Evolutionary conservation across 2,797 vertebrate genomes (phyloP).

Genomic region (Meda fulgida): DNA sequence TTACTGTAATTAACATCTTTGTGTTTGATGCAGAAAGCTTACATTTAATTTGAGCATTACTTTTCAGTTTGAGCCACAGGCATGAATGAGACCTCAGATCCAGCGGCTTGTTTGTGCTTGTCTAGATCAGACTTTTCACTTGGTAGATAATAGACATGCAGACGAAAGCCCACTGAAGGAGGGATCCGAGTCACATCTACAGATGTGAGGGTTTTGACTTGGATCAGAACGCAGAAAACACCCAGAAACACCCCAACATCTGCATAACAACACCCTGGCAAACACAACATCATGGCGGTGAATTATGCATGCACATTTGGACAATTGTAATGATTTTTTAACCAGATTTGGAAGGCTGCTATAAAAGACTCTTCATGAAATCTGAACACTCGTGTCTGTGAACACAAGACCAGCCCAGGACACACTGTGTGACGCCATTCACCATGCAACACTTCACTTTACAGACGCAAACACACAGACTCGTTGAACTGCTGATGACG

Average conservation of each 20-base stretch:
- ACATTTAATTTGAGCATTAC: background rate
- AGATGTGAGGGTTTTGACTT: background rate
- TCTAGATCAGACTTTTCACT: background rate
- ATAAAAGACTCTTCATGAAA: conserved; percentile 18
- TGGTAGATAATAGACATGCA: conserved; percentile 11
- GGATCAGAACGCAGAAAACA: background rate
- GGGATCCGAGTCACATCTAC: background rate
- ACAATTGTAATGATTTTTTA: background rate
- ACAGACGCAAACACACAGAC: background rate
- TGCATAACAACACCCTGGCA: background rate
- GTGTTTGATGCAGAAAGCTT: background rate
- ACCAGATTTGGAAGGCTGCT: conserved; percentile 18
- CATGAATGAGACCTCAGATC: background rate
- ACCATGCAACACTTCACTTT: background rate
- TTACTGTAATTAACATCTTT: conserved; percentile 75
- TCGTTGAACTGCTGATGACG: too few species aligned
- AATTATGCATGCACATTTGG: background rate
- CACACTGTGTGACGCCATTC: background rate
- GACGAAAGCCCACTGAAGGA: background rate
- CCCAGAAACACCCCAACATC: background rate
- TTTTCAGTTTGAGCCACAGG: background rate
- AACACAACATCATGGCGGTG: background rate
- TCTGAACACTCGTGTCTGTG: conserved; percentile 9
- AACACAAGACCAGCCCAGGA: background rate
- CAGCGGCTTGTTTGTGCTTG: background rate